Percentiles rank a stretch among this genome's conserved stretches.
These are phyloP conservation scores for Heliconius hewitsoni DNA, from an alignment of 1,140 invertebrate species.

Conservation along the genomic window DNA sequence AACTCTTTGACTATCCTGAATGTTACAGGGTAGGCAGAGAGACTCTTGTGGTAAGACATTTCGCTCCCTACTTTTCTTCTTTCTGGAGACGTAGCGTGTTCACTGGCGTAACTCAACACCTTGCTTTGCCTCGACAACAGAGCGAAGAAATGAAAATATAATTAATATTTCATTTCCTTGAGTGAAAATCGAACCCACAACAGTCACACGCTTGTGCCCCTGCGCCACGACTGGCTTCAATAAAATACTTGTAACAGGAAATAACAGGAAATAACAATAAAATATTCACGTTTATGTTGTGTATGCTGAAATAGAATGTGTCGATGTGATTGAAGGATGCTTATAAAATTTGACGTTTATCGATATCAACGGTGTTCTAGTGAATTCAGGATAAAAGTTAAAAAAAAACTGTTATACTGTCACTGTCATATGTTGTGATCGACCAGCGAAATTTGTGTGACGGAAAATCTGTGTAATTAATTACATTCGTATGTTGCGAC, in stretches of 20 bases:
- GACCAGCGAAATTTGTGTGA: slow-evolving; percentile 10
- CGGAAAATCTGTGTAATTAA: slow-evolving; percentile 31
- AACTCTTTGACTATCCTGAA: too few relatives aligned
- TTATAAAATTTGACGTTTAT: slow-evolving; percentile 5
- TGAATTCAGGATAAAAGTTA: not conserved
- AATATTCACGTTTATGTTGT: not conserved
- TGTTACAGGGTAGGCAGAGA: too few relatives aligned
- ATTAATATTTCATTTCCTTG: too few relatives aligned
- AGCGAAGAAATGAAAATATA: too few relatives aligned
- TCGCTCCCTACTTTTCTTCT: too few relatives aligned
- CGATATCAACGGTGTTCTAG: not conserved
- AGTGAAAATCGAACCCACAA: too few relatives aligned
- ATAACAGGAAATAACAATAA: not conserved
- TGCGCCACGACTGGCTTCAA: too few relatives aligned
- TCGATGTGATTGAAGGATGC: not conserved
- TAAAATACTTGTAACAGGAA: not conserved
- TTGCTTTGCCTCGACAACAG: too few relatives aligned
- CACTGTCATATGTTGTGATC: not conserved
- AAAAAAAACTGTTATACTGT: not conserved
- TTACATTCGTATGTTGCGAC: slow-evolving; percentile 34
- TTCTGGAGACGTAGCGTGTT: too few relatives aligned
- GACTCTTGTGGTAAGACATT: too few relatives aligned
- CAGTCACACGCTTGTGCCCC: too few relatives aligned
- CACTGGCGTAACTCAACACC: too few relatives aligned
- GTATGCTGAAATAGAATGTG: not conserved